Evolutionary conservation across 2,888 invertebrate species (phyloP).

Genomic region (Blastobasis adustella): DNA sequence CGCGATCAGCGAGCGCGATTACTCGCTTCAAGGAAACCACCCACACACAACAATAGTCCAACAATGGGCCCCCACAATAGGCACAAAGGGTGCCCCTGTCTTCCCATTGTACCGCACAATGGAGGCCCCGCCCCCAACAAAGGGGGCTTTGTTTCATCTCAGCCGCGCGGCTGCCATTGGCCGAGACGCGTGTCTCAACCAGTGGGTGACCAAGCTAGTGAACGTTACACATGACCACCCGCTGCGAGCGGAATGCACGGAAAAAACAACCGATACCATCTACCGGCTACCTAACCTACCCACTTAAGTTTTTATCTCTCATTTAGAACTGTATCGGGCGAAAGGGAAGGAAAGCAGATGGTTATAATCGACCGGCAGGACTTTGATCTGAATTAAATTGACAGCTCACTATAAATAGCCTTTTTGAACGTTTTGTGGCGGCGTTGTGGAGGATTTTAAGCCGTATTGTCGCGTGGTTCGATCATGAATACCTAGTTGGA

Average conservation of each 20-base stretch:
- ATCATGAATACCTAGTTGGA: background rate
- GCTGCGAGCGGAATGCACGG: conserved; percentile 40
- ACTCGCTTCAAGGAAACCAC: conserved; percentile 18
- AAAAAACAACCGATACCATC: conserved; percentile 34
- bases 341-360: conserved; percentile 30
- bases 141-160: conserved; percentile 66
- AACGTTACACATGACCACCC: conserved; percentile 36
- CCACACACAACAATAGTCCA: conserved; percentile 30
- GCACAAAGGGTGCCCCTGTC: conserved; percentile 60
- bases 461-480: background rate
- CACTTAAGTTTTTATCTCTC: conserved; percentile 14
- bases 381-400: conserved; percentile 55
- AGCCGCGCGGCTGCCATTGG: conserved; percentile 42
- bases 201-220: conserved; percentile 6
- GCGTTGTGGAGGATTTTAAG: conserved; percentile 1
- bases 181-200: conserved; percentile 23
- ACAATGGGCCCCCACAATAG: conserved; percentile 52
- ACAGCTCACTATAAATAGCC: conserved; percentile 47
- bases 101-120: conserved; percentile 68
- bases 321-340: background rate
- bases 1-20: conserved; percentile 8
- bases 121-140: conserved; percentile 54
- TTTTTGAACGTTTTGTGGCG: conserved; percentile 15
- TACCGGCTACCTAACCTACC: conserved; percentile 20
- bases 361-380: conserved; percentile 33